Evolutionary conservation across 2,888 invertebrate species (phyloP).

Genomic region (Caenorhabditis zanzibari): DNA sequence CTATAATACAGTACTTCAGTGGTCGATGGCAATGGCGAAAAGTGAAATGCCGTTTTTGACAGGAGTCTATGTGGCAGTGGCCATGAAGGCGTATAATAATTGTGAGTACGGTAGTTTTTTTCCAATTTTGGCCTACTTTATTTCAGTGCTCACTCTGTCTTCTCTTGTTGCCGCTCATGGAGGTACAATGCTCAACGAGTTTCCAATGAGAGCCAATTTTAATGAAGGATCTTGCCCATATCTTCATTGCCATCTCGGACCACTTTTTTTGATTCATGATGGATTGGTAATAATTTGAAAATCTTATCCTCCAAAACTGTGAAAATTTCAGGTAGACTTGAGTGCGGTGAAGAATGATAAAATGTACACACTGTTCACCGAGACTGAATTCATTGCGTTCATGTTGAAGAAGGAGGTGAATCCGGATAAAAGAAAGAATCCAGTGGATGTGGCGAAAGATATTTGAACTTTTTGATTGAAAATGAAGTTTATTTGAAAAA

Average conservation of each 20-base stretch:
- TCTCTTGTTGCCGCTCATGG: background rate
- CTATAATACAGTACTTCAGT: conserved; percentile 17
- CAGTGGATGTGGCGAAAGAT: no score
- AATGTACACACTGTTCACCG: background rate
- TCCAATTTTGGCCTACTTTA: background rate
- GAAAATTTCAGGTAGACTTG: no score
- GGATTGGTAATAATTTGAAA: no score
- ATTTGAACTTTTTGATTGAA: no score
- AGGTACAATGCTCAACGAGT: background rate
- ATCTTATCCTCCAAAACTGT: no score
- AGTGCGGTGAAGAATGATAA: no score
- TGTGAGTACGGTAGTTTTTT: background rate
- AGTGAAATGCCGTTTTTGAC: conserved; percentile 15
- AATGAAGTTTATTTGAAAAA: no score
- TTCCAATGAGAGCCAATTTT: background rate
- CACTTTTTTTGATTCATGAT: no score
- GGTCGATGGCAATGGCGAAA: conserved; percentile 9
- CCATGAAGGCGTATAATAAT: background rate
- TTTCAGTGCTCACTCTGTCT: background rate
- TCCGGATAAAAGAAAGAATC: background rate
- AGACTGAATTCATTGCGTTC: background rate
- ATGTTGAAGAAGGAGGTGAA: background rate
- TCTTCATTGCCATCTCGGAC: background rate
- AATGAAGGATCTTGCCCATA: background rate
- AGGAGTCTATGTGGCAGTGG: conserved; percentile 2